Evolutionary conservation across 2,888 invertebrate genomes (phyloP).

Genomic region (Lottia scabra): DNA sequence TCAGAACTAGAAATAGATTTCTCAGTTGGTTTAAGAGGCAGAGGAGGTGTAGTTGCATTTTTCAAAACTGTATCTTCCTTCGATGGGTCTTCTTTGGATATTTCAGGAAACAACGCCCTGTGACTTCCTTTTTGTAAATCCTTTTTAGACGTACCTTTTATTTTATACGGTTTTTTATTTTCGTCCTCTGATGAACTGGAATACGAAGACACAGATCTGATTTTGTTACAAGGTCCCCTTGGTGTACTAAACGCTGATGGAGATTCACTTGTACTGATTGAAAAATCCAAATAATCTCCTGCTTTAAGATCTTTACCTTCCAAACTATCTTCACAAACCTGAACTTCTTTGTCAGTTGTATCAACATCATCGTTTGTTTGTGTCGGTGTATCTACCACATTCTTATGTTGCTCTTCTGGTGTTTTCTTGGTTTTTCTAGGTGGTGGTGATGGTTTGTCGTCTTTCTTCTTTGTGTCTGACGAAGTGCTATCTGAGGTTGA

Average conservation of each 20-base stretch:
- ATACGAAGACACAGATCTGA: not conserved
- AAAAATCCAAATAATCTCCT: not conserved
- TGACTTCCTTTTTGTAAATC: not conserved
- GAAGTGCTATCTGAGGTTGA: not conserved
- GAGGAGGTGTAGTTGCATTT: not conserved
- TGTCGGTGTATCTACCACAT: not conserved
- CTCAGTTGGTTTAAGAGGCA: not conserved
- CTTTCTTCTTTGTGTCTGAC: not conserved
- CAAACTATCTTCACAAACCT: not conserved
- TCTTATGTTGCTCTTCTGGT: not conserved
- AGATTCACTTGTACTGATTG: constrained; percentile 1
- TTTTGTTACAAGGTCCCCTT: not conserved
- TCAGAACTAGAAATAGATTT: not conserved
- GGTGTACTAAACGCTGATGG: not conserved
- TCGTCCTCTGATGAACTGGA: constrained; percentile 1
- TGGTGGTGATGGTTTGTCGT: not conserved
- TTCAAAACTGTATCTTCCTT: not conserved
- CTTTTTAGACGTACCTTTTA: not conserved
- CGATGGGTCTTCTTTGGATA: not conserved
- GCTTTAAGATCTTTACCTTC: not conserved
- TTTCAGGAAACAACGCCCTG: not conserved
- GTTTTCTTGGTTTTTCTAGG: not conserved
- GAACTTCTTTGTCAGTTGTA: not conserved
- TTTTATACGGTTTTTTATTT: constrained; percentile 1
- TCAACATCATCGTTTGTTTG: not conserved